Conservation (phyloP, 2,888 invertebrate species). For the Lasioglossum pauxillum region DNA sequence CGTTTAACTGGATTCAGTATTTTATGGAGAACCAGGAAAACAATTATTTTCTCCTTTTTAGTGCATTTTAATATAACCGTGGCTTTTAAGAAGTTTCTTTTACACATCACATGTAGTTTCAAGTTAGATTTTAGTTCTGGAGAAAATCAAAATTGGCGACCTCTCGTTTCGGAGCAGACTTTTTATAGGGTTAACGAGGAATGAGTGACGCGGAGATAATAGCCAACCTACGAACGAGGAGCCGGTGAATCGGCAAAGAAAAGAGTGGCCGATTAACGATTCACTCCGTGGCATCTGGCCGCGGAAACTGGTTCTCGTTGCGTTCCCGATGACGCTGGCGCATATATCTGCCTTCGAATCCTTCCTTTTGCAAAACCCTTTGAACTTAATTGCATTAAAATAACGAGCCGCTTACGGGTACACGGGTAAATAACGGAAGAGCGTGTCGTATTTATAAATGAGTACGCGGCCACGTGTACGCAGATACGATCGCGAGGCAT, state of each 20-base stretch:
- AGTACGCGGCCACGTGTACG: constrained; percentile 26
- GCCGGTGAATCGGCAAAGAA: not conserved
- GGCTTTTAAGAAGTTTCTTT: no score
- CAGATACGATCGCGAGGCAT: constrained; percentile 32
- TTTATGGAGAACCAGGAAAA: no score
- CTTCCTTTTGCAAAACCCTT: constrained; percentile 49
- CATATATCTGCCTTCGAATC: constrained; percentile 19
- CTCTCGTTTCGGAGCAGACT: not conserved
- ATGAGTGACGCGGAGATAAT: constrained; percentile 12
- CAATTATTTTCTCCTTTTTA: no score
- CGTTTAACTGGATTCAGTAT: no score
- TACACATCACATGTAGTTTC: no score
- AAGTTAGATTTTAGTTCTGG: not conserved
- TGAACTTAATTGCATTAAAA: constrained; percentile 47
- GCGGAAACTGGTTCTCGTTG: constrained; percentile 43
- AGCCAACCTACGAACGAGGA: constrained; percentile 10
- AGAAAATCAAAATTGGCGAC: not conserved
- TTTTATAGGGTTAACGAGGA: not conserved
- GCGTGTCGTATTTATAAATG: constrained; percentile 46
- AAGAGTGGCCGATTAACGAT: constrained; percentile 47
- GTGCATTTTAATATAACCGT: no score
- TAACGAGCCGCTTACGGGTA: constrained; percentile 48
- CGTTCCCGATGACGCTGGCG: constrained; percentile 3
- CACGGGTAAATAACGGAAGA: constrained; percentile 45
- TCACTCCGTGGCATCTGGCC: constrained; percentile 38